These are phyloP conservation scores for Bombus superbus DNA, from an alignment of 1,140 invertebrate species.

Conservation along the genomic window DNA sequence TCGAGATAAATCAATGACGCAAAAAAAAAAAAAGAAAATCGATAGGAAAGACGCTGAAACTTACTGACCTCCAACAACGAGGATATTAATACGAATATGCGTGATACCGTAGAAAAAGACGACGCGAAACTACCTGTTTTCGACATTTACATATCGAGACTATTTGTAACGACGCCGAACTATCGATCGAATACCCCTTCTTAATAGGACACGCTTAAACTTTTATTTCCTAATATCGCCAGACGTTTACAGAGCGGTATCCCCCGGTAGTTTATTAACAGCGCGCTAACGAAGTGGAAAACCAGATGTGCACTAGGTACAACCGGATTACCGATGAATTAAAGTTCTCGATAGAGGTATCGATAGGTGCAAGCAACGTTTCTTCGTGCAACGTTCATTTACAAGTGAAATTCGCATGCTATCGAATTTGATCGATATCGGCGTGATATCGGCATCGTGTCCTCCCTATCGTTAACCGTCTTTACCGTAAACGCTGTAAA, in stretches of 20 bases:
- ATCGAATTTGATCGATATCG: background rate
- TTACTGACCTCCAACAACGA: background rate
- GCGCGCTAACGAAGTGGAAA: background rate
- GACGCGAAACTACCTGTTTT: background rate
- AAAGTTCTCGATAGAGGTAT: too few relatives aligned
- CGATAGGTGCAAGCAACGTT: too few relatives aligned
- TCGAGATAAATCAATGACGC: background rate
- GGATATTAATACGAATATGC: background rate
- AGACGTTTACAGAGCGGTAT: background rate
- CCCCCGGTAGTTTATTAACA: too few relatives aligned
- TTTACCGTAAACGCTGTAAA: conserved; percentile 37
- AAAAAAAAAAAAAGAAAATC: background rate
- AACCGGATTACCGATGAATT: too few relatives aligned
- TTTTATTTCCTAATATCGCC: background rate
- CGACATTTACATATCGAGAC: background rate
- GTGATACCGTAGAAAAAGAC: background rate
- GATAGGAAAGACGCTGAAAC: background rate
- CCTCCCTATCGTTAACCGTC: background rate
- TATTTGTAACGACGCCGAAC: background rate
- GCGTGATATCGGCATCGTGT: background rate
- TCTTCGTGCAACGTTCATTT: background rate
- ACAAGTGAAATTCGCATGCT: background rate
- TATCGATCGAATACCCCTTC: background rate
- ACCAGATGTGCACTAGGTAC: background rate
- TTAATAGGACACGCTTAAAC: background rate